These are phyloP conservation scores for Andricus quercusramuli DNA, from an alignment of 2,888 invertebrate genomes.

Conservation along the genomic window DNA sequence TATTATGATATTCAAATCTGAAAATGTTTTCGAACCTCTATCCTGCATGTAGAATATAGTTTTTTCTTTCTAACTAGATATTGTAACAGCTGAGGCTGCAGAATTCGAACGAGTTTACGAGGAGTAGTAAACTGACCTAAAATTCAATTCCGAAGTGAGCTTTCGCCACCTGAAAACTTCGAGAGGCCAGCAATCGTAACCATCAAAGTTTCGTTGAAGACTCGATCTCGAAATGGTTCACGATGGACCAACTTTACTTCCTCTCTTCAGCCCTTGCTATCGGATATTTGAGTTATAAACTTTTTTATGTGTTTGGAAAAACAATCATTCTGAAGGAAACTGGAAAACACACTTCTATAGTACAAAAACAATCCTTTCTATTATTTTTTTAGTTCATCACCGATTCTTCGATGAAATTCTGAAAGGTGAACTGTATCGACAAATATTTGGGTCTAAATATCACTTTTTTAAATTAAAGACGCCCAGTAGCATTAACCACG, in stretches of 20 bases:
- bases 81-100: background rate
- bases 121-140: slow-evolving; percentile 21
- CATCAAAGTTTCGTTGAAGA: slow-evolving; percentile 35
- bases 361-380: background rate
- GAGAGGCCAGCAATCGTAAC: slow-evolving; percentile 29
- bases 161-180: slow-evolving; percentile 36
- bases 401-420: too few species aligned
- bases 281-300: slow-evolving; percentile 29
- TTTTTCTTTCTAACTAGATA: background rate
- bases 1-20: background rate
- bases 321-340: background rate
- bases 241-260: slow-evolving; percentile 36
- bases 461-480: too few species aligned
- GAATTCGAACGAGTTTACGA: slow-evolving; percentile 26
- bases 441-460: too few species aligned
- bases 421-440: too few species aligned
- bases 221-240: slow-evolving; percentile 35
- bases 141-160: slow-evolving; percentile 37
- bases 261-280: slow-evolving; percentile 10
- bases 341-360: background rate
- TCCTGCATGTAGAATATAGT: background rate
- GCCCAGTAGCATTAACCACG: too few species aligned
- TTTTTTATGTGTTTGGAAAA: slow-evolving; percentile 7
- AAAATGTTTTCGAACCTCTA: background rate
- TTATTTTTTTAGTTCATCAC: too few species aligned